Percentiles rank a stretch among this genome's conserved stretches.
phyloP scores from a whole-genome alignment of 2,888 invertebrate species.

The Stenoptilia bipunctidactyla region DNA sequence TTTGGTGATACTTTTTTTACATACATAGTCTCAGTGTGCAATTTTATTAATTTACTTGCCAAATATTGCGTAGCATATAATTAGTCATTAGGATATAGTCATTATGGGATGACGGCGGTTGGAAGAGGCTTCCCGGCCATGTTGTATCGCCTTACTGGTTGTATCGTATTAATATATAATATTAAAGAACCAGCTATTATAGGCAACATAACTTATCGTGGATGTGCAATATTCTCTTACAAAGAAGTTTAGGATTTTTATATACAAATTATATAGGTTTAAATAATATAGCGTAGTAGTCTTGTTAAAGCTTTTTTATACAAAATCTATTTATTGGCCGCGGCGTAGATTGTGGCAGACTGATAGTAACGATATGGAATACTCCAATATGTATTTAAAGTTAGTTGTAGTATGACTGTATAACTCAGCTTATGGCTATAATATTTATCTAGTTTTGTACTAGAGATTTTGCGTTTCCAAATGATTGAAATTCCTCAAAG shows the following conservation, averaged over 20 bases:
- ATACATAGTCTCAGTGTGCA: too few species aligned
- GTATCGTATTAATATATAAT: conserved; percentile 16
- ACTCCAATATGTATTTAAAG: conserved; percentile 60
- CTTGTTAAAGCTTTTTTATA: conserved; percentile 69
- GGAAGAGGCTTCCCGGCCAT: conserved; percentile 41
- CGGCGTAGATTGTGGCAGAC: conserved; percentile 57
- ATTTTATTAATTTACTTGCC: too few species aligned
- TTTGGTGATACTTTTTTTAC: too few species aligned
- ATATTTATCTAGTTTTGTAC: conserved; percentile 15
- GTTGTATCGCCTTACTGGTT: conserved; percentile 50
- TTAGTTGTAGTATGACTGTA: conserved; percentile 39
- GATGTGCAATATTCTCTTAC: conserved; percentile 67
- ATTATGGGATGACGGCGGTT: too few species aligned
- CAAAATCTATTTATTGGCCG: conserved; percentile 67
- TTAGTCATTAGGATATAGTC: too few species aligned
- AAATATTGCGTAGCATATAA: too few species aligned
- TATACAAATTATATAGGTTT: conserved; percentile 69
- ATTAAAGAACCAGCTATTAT: conserved; percentile 23
- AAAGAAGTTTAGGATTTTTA: conserved; percentile 63
- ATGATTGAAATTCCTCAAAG: too few species aligned
- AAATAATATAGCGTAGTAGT: conserved; percentile 66
- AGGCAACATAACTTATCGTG: conserved; percentile 23
- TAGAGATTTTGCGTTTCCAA: too few species aligned
- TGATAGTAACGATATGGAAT: conserved; percentile 59
- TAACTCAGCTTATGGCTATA: conserved; percentile 49